These are phyloP conservation scores for Lasioglossum lativentre DNA, from an alignment of 2,888 invertebrate genomes.

Conservation along the genomic window DNA sequence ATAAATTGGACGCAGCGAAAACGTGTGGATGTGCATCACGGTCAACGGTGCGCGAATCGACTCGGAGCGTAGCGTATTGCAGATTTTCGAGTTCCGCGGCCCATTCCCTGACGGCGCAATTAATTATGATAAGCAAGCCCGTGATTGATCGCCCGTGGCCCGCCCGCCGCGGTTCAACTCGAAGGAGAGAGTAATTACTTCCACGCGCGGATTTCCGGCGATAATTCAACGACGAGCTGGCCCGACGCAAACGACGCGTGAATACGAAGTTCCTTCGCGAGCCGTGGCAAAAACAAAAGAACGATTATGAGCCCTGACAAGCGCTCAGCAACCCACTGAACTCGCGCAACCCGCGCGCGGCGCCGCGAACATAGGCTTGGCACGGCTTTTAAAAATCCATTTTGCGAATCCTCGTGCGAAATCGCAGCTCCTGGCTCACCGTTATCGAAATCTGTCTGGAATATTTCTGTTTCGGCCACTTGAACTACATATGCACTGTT, in stretches of 20 bases:
- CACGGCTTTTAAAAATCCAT: background rate
- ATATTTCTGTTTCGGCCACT: background rate
- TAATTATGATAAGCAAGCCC: conserved; percentile 69
- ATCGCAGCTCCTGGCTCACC: background rate
- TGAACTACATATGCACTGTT: background rate
- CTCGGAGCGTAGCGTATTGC: conserved; percentile 12
- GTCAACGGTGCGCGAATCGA: background rate
- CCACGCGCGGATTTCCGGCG: conserved; percentile 53
- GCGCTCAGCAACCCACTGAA: background rate
- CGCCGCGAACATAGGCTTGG: background rate
- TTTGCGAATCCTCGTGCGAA: background rate
- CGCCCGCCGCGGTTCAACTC: conserved; percentile 29
- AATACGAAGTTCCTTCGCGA: conserved; percentile 41
- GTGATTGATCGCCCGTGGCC: conserved; percentile 62
- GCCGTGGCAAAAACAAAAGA: conserved; percentile 25
- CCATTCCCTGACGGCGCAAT: conserved; percentile 32
- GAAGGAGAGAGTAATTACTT: conserved; percentile 64
- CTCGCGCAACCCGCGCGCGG: background rate
- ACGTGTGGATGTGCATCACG: background rate
- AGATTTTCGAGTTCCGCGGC: background rate
- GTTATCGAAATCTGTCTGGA: background rate
- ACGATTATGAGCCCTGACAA: conserved; percentile 27
- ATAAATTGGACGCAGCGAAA: background rate
- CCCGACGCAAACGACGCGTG: conserved; percentile 54
- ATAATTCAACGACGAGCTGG: conserved; percentile 52